Evolutionary conservation across 1,140 invertebrate genomes (phyloP), one percentile per base, ranked within the genome.

Genomic region (Druon quercuslanigerum): DNA sequence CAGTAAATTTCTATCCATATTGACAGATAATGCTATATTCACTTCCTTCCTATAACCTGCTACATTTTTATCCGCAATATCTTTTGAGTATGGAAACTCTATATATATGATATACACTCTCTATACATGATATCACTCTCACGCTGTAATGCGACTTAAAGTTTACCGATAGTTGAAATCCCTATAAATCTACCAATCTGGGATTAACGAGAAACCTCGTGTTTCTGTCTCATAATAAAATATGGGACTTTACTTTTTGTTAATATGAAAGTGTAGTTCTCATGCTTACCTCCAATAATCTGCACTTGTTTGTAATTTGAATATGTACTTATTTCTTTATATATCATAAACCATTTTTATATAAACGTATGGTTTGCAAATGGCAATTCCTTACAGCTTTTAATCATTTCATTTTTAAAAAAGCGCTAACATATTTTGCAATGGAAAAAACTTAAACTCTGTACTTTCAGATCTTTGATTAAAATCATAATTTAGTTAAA

Each of bases 121-220:
- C 13, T 25, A 46, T 66, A 66, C 46, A 25, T 25, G 20, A 25
- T 25, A 25, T 66, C 25, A 66, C 60, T 66, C 60, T 66, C 60
- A 66, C 60, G 60, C 60, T 66, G 16, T 40, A 66, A 66, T 46
- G 40, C 40, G 40, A 9, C 40, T 11, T 46, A 9, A 46, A 46
- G 40, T 46, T 46, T 46, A 46, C 40, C 40, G 40, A 46, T 46
- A 66, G 33, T 33, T 46, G 60, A 66, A 66, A 66, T 40, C 60
- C 60, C 60, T 66, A 66, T 66, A 66, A 66, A 66, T 66, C 60
- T 40, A 46, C 60, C 60, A 66, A 66, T 66, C 60, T 66, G 33
- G 40, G 13, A 40, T 66, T 66, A 66, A 66, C 60, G 25, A 66
- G 25, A 66, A 66, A 66, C 60, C n/a, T 66, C 60, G 33, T 66